Percentiles rank a stretch among this genome's conserved stretches.
Evolutionary conservation across 2,113 vertebrate genomes (phyloP).

Genomic region (Stictonetta naevosa): DNA sequence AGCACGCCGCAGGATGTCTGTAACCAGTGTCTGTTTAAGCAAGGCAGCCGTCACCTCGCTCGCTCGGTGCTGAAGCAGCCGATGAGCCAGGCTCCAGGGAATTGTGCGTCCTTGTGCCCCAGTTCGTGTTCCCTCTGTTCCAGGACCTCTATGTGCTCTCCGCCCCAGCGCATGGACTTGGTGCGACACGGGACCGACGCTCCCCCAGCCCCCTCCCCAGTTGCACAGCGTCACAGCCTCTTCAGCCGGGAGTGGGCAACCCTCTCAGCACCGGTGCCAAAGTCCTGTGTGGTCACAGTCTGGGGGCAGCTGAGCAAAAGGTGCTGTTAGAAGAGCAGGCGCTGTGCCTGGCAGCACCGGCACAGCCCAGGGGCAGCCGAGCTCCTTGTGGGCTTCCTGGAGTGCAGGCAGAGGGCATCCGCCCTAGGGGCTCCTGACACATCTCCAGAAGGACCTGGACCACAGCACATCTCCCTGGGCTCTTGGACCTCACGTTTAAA

Average conservation of each 20-base stretch:
- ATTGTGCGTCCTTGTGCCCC: fast-evolving
- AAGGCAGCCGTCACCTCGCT: fast-evolving
- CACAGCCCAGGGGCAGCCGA: not conserved
- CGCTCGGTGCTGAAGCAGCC: fast-evolving
- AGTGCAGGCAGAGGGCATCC: fast-evolving
- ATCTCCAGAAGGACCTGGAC: fast-evolving
- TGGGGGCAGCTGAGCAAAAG: not conserved
- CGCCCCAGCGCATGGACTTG: not conserved
- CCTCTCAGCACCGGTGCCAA: not conserved
- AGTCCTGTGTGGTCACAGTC: too few relatives aligned
- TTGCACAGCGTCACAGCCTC: too few relatives aligned
- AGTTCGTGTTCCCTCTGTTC: fast-evolving
- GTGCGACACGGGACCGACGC: not conserved
- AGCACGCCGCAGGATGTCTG: not conserved
- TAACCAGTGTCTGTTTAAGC: not conserved
- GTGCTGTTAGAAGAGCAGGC: not conserved
- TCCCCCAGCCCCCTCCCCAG: too few relatives aligned
- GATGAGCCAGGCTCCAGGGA: fast-evolving
- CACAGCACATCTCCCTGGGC: fast-evolving
- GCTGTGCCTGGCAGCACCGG: not conserved
- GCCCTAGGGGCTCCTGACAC: too few relatives aligned
- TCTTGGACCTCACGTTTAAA: fast-evolving
- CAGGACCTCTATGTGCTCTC: not conserved
- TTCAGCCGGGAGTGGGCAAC: too few relatives aligned
- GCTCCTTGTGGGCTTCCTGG: not conserved